Percentiles rank a stretch among this genome's conserved stretches.
phyloP scores from a whole-genome alignment of 2,797 vertebrate species.

The Acomys russatus region DNA sequence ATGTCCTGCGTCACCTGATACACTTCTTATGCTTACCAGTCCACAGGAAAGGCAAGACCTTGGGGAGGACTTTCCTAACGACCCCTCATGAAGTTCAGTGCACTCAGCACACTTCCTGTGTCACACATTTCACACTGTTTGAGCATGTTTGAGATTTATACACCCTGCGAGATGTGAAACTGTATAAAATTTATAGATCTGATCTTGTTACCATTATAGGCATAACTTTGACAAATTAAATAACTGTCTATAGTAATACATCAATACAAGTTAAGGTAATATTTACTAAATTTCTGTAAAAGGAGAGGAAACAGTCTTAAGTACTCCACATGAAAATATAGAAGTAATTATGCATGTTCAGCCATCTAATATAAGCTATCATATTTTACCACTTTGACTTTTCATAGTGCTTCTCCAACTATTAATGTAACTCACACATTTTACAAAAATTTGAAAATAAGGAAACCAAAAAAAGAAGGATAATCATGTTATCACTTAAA shows the following conservation, averaged over 20 bases:
- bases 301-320: neutral
- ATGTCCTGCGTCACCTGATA: neutral
- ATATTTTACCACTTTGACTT: slow-evolving; percentile 16
- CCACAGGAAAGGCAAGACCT: neutral
- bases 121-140: neutral
- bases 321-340: slow-evolving; percentile 5
- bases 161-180: neutral
- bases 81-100: neutral
- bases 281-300: slow-evolving; percentile 12
- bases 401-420: neutral
- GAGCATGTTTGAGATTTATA: slow-evolving; percentile 16
- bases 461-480: neutral
- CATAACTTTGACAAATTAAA: slow-evolving; percentile 12
- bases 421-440: slow-evolving; percentile 8
- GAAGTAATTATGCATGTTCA: neutral
- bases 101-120: neutral
- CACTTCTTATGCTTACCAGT: neutral
- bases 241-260: neutral
- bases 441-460: slow-evolving; percentile 27
- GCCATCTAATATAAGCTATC: neutral
- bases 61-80: neutral
- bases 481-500: neutral
- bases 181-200: neutral
- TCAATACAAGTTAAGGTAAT: neutral
- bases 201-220: neutral